These are phyloP conservation scores for Irena cyanogastra DNA, from an alignment of 2,113 vertebrate species.

Conservation along the genomic window DNA sequence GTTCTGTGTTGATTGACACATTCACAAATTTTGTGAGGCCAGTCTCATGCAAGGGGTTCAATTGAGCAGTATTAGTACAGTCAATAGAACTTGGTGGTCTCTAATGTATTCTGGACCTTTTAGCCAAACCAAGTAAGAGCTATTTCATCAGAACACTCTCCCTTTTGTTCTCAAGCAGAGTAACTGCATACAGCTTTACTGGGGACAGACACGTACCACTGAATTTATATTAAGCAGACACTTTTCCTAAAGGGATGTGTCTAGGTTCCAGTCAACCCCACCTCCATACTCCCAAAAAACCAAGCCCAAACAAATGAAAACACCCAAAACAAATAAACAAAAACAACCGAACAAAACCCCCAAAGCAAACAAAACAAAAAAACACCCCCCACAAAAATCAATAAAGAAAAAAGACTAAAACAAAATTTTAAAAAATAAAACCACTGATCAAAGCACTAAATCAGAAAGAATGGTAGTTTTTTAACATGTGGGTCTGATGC, in stretches of 20 bases:
- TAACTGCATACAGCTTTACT: neutral
- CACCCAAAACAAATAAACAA: too few species aligned
- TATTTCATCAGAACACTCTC: neutral
- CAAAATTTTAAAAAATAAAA: neutral
- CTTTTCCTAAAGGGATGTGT: neutral
- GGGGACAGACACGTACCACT: neutral
- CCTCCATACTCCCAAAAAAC: rapidly evolving
- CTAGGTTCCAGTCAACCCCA: neutral
- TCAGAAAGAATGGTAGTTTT: neutral
- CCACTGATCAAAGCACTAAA: neutral
- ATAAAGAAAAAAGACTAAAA: neutral
- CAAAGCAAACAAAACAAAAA: neutral
- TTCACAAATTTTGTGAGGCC: neutral
- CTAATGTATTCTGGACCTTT: neutral
- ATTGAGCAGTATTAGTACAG: neutral
- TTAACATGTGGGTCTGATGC: neutral
- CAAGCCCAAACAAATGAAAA: neutral
- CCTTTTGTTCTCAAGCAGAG: neutral
- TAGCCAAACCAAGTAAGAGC: neutral
- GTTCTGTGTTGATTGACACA: neutral
- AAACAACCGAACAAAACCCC: neutral
- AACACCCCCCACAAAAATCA: rapidly evolving
- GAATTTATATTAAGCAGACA: neutral
- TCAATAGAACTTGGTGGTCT: neutral
- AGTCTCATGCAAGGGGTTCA: neutral